phyloP scores from a whole-genome alignment of 1,140 invertebrate genomes.

The Atta texana region DNA sequence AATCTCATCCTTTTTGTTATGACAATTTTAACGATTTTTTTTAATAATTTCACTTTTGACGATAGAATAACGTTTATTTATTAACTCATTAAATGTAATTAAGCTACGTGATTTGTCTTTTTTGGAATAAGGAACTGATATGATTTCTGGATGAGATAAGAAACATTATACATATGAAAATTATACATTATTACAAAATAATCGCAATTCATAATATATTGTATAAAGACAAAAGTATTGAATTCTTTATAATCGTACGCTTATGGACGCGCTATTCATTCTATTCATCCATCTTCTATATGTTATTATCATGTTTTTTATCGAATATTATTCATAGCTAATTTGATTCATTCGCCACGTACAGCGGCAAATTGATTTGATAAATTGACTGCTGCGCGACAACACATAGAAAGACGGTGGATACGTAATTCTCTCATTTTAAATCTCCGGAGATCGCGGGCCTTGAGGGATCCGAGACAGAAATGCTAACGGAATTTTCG shows the following conservation, averaged over 20 bases:
- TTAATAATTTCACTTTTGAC: no score
- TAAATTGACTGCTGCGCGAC: conserved; percentile 26
- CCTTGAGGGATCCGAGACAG: background rate
- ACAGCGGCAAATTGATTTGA: conserved; percentile 15
- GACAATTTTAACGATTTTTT: no score
- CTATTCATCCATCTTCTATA: background rate
- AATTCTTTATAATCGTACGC: background rate
- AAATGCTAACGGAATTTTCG: conserved; percentile 70
- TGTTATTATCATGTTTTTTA: background rate
- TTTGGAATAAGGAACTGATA: no score
- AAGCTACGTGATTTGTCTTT: no score
- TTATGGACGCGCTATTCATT: background rate
- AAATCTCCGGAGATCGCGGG: conserved; percentile 47
- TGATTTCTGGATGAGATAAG: no score
- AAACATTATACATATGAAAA: no score
- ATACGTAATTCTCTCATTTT: conserved; percentile 31
- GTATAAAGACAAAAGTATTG: background rate
- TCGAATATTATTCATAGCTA: background rate
- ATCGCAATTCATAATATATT: background rate
- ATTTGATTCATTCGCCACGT: conserved; percentile 14
- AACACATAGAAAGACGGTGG: background rate
- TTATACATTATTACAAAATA: no score
- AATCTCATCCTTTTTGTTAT: no score
- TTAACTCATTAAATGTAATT: no score
- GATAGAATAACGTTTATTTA: no score